phyloP scores from a whole-genome alignment of 2,797 vertebrate species.

The Acanthurus leucopareius region DNA sequence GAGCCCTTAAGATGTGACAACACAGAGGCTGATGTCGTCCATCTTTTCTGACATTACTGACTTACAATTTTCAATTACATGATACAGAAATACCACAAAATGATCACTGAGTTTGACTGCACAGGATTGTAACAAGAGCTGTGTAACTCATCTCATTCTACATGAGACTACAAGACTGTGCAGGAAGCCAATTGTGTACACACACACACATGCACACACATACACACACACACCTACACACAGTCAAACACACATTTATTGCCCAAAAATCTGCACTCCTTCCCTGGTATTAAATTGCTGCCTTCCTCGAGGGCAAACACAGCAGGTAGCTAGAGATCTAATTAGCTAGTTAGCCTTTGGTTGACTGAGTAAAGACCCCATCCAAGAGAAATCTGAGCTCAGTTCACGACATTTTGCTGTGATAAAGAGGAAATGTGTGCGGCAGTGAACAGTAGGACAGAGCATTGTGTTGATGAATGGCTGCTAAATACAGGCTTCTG shows the following conservation, averaged over 20 bases:
- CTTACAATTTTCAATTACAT: too few relatives aligned
- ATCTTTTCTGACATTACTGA: too few relatives aligned
- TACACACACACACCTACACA: slow-evolving; percentile 4
- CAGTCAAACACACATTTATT: slow-evolving; percentile 20
- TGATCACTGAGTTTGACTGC: too few relatives aligned
- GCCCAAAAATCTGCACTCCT: slow-evolving; percentile 30
- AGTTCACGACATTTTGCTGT: slow-evolving; percentile 50
- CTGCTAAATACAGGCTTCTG: slow-evolving; percentile 52
- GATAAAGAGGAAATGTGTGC: slow-evolving; percentile 54
- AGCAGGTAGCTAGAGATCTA: slow-evolving; percentile 69
- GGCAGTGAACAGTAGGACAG: slow-evolving; percentile 52
- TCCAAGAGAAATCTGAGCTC: slow-evolving; percentile 55
- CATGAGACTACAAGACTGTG: neutral
- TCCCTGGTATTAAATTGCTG: slow-evolving; percentile 42
- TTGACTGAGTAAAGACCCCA: slow-evolving; percentile 61
- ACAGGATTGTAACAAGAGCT: too few relatives aligned
- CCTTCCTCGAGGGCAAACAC: slow-evolving; percentile 65
- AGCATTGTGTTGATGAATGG: slow-evolving; percentile 60
- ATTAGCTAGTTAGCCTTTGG: slow-evolving; percentile 71
- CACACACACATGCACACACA: slow-evolving; percentile 1
- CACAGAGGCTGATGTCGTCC: too few relatives aligned
- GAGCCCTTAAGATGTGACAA: too few relatives aligned
- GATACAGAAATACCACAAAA: too few relatives aligned
- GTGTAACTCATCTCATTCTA: too few relatives aligned
- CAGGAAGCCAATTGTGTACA: neutral